Evolutionary conservation across 2,113 vertebrate species (phyloP).

Genomic region (Chloebia gouldiae): DNA sequence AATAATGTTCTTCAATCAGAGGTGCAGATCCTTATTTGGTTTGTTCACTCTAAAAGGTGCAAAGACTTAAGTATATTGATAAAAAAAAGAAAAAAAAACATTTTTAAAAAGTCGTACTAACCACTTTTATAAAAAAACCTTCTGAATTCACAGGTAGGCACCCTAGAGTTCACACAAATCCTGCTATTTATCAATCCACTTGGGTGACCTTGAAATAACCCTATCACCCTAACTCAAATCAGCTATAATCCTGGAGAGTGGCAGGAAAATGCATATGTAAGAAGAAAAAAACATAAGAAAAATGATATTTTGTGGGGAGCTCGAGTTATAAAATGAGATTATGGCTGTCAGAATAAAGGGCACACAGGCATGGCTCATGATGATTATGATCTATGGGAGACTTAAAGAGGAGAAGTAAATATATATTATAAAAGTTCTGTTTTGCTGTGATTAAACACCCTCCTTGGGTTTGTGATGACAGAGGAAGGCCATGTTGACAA

Average conservation of each 20-base stretch:
- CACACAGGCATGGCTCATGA: conserved; percentile 44
- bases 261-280: conserved; percentile 15
- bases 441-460: conserved; percentile 52
- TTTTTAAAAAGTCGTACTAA: neutral
- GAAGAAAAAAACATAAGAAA: conserved; percentile 5
- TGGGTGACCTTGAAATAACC: conserved; percentile 51
- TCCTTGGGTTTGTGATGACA: neutral
- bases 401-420: conserved; percentile 69
- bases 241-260: neutral
- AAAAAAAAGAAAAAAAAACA: rapidly evolving
- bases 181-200: conserved; percentile 17
- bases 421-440: conserved; percentile 65
- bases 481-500: neutral
- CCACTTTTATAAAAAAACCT: neutral
- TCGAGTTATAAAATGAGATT: conserved; percentile 64
- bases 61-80: neutral
- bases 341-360: conserved; percentile 62
- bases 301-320: conserved; percentile 25
- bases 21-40: neutral
- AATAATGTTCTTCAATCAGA: neutral
- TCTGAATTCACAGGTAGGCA: neutral
- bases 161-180: neutral
- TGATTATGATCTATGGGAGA: conserved; percentile 72
- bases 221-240: neutral
- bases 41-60: neutral